These are phyloP conservation scores for Arrhamphus sclerolepis DNA, from an alignment of 2,797 vertebrate genomes.

Conservation along the genomic window DNA sequence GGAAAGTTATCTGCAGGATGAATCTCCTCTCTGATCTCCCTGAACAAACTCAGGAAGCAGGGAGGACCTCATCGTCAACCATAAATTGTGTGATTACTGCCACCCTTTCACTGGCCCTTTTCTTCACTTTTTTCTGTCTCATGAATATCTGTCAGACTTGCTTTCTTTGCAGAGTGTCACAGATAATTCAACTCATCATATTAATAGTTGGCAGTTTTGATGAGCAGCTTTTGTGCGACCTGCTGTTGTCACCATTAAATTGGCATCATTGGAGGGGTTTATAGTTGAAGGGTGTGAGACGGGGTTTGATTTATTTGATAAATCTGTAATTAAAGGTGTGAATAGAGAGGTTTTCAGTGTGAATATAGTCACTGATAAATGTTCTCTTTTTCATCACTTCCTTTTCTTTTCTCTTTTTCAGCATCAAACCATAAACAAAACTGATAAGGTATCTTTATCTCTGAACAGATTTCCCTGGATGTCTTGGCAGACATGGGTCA, in stretches of 20 bases:
- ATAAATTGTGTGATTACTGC: conserved; percentile 42
- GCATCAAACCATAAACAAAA: background rate
- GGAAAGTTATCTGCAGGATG: conserved; percentile 32
- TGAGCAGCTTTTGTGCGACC: background rate
- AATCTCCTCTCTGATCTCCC: conserved; percentile 31
- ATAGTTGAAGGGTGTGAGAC: background rate
- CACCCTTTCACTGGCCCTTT: conserved; percentile 56
- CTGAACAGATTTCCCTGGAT: conserved; percentile 92
- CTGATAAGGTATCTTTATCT: conserved; percentile 32
- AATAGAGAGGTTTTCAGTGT: background rate
- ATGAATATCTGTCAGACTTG: conserved; percentile 48
- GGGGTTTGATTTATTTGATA: background rate
- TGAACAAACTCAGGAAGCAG: conserved; percentile 28
- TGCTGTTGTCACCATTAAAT: conserved; percentile 2
- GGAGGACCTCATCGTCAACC: conserved; percentile 4
- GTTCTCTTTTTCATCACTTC: background rate
- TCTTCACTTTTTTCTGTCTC: conserved; percentile 15
- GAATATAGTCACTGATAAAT: background rate
- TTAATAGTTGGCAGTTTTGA: conserved; percentile 12
- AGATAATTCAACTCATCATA: conserved; percentile 8
- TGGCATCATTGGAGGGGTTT: background rate
- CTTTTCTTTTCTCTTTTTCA: background rate
- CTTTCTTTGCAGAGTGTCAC: conserved; percentile 25
- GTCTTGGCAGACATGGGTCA: conserved; percentile 99
- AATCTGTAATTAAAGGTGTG: background rate